Percentiles rank a stretch among this genome's conserved stretches.
Conservation (phyloP, 2,888 invertebrate species). For the Polydrusus pterygomalis region DNA sequence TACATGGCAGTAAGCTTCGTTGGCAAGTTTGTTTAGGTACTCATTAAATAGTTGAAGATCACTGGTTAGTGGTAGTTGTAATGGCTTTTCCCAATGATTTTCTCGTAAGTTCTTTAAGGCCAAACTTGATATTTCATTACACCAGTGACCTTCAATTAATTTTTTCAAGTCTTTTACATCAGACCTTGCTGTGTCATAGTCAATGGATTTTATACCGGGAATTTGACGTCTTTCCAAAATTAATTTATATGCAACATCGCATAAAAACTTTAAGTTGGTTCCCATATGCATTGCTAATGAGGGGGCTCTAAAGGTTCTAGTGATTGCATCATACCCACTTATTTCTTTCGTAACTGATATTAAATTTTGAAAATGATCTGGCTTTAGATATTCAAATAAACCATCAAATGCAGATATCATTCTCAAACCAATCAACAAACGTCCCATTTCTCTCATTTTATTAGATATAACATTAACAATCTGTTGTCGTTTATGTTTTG, state of each 20-base stretch:
- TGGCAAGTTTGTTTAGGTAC: slow-evolving; percentile 49
- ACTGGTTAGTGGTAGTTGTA: slow-evolving; percentile 53
- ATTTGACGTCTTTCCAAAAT: slow-evolving; percentile 46
- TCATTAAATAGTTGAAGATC: slow-evolving; percentile 56
- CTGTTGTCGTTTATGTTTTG: slow-evolving; percentile 57
- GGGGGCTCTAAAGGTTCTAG: slow-evolving; percentile 47
- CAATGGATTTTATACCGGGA: slow-evolving; percentile 37
- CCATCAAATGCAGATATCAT: slow-evolving; percentile 12
- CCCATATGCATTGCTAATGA: slow-evolving; percentile 56
- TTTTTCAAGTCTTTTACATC: slow-evolving; percentile 48
- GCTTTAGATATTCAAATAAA: slow-evolving; percentile 49
- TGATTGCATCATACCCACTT: slow-evolving; percentile 46
- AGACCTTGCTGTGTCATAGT: slow-evolving; percentile 40
- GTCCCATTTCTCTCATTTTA: slow-evolving; percentile 57
- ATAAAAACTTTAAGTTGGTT: slow-evolving; percentile 51
- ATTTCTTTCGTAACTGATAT: slow-evolving; percentile 49
- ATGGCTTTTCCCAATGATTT: slow-evolving; percentile 55
- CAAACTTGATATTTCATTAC: slow-evolving; percentile 57
- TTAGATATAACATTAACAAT: slow-evolving; percentile 49
- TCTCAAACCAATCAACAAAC: slow-evolving; percentile 49
- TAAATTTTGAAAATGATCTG: slow-evolving; percentile 46
- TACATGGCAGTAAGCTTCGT: slow-evolving; percentile 50
- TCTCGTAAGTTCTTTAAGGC: slow-evolving; percentile 58
- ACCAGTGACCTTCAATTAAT: slow-evolving; percentile 57
- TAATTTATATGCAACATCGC: slow-evolving; percentile 51